phyloP scores from a whole-genome alignment of 2,797 vertebrate genomes.

The Cossypha polioptera region DNA sequence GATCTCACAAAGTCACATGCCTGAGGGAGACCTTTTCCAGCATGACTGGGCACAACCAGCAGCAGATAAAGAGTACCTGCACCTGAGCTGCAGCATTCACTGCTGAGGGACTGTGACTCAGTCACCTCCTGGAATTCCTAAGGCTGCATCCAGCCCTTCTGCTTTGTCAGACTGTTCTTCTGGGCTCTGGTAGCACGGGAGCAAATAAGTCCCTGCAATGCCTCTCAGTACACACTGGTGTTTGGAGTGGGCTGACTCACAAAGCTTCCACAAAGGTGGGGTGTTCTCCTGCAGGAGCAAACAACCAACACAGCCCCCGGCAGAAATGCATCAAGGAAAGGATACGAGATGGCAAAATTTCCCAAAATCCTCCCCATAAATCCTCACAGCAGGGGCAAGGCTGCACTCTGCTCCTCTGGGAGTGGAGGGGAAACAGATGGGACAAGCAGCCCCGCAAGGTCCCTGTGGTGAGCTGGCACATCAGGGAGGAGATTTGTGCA shows the following conservation, averaged over 20 bases:
- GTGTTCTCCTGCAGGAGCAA: not conserved
- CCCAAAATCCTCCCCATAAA: not conserved
- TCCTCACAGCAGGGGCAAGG: not conserved
- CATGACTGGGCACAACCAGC: not conserved
- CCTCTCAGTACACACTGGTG: fast-evolving
- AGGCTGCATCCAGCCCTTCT: not conserved
- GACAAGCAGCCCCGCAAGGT: fast-evolving
- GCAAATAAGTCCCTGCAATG: not conserved
- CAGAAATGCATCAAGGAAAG: not conserved
- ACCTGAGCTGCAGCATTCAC: not conserved
- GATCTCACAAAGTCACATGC: not conserved
- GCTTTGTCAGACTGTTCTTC: not conserved
- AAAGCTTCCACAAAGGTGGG: not conserved
- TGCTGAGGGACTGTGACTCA: not conserved
- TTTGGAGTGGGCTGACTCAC: not conserved
- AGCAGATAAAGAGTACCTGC: not conserved
- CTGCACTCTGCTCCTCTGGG: not conserved
- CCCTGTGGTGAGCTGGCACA: fast-evolving
- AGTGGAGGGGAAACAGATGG: not conserved
- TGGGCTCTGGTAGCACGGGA: not conserved
- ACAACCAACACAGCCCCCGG: fast-evolving
- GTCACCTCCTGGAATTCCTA: not conserved
- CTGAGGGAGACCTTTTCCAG: not conserved
- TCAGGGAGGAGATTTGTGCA: not conserved
- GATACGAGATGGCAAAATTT: not conserved